phyloP scores from a whole-genome alignment of 1,140 invertebrate genomes.

The Hyposmocoma kahamanoa region DNA sequence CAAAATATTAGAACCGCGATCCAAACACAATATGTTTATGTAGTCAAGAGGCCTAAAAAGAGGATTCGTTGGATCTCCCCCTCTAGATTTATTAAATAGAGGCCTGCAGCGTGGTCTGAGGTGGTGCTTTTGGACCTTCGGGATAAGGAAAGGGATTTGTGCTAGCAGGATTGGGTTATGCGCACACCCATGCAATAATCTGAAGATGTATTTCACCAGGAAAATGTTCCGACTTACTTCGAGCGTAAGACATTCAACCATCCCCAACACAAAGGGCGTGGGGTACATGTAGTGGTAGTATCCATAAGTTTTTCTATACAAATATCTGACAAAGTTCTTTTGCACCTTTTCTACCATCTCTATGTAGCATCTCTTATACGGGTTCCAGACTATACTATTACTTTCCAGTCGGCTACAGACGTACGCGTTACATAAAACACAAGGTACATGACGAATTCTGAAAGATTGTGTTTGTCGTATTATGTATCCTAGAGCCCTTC shows the following conservation, averaged over 20 bases:
- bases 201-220: too few relatives aligned
- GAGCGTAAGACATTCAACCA: not conserved
- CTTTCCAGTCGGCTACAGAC: not conserved
- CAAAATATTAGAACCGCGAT: too few relatives aligned
- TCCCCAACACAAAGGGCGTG: not conserved
- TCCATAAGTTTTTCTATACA: not conserved
- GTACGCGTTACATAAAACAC: not conserved
- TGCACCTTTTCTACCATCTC: not conserved
- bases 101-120: too few relatives aligned
- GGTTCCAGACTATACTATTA: not conserved
- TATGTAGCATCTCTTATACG: not conserved
- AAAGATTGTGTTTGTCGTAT: not conserved
- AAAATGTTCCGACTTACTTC: too few relatives aligned
- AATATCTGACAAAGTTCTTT: not conserved
- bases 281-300: not conserved
- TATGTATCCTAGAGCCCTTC: not conserved
- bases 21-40: too few relatives aligned
- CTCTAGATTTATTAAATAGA: too few relatives aligned
- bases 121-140: too few relatives aligned
- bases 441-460: not conserved
- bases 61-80: too few relatives aligned
- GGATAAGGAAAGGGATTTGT: too few relatives aligned
- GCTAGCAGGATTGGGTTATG: too few relatives aligned
- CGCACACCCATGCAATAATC: too few relatives aligned
- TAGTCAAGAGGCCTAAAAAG: too few relatives aligned